A percentile compares a stretch with the other conserved stretches of the same genome.
These are phyloP conservation scores for Bryconaethiops microstoma DNA, from an alignment of 2,797 vertebrate species.

Conservation along the genomic window DNA sequence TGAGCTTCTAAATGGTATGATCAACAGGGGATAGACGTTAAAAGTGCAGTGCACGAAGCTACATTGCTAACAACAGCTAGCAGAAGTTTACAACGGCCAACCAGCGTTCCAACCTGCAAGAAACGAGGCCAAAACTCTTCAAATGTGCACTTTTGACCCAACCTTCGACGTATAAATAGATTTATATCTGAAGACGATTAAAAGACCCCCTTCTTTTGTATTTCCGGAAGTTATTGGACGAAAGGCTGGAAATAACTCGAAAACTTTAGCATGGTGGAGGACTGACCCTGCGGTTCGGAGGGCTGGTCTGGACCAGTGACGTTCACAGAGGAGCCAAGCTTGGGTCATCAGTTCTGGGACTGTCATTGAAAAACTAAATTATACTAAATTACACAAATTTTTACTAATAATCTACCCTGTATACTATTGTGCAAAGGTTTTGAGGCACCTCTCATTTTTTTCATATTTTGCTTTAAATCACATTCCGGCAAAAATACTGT, in stretches of 20 bases:
- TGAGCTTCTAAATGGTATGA: not conserved
- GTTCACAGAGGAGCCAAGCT: not conserved
- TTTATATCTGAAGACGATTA: not conserved
- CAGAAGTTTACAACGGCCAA: slow-evolving; percentile 13
- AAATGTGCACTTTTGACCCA: not conserved
- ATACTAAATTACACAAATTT: no score
- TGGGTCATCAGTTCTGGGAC: no score
- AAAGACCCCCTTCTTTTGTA: not conserved
- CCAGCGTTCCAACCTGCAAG: not conserved
- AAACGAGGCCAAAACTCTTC: not conserved
- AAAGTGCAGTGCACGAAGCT: not conserved
- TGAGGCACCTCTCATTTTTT: no score
- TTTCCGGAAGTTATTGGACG: not conserved
- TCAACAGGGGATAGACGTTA: not conserved
- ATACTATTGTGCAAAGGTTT: no score
- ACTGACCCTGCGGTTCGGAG: not conserved
- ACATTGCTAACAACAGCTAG: slow-evolving; percentile 1
- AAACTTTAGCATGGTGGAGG: slow-evolving; percentile 1
- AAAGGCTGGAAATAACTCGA: not conserved
- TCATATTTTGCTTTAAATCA: no score
- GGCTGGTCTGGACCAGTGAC: slow-evolving; percentile 27
- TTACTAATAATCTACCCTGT: no score
- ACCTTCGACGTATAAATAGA: not conserved
- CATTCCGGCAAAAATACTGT: no score
- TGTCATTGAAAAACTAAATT: no score